Evolutionary conservation across 2,797 vertebrate species (phyloP), one percentile per base, ranked within the genome.

Genomic region (Mus caroli): DNA sequence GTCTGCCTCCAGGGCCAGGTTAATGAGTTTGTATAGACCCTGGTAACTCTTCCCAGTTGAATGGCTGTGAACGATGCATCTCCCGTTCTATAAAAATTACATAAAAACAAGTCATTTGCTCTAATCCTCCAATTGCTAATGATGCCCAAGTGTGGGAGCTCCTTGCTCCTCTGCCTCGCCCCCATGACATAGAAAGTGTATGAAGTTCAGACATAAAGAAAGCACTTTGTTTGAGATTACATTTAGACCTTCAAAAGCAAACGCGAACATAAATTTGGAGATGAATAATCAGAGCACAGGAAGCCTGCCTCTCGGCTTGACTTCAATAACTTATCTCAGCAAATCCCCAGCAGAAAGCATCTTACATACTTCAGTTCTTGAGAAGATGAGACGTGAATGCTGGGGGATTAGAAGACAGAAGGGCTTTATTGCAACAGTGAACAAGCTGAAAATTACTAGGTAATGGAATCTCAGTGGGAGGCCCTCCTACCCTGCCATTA

Each of bases 371-470:
- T 98, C 96, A 97, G 98, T 98, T 98, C 98, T 97, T 95, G 88
- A 98, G 98, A 98, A 98, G 99, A 98, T 97, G 98, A 98, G 98
- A 98, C 90, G 6, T 34, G 97, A 98, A 98, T 98, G 98, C 98
- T 95, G 95, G 96, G 96, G 98, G 98, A 99, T 99, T 98, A 98
- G 96, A 98, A 99, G 98, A 98, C 98, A 98, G 98, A 98, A 98
- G 97, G 97, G 97, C 98, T 98, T 98, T 97, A 98, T 96, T 98
- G 98, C 98, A 98, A 97, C 98, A 98, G 98, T 98, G 98, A 99
- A 98, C 98, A 98, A 98, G 98, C 98, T 98, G 98, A 98, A 99
- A 99, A 99, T 99, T 98, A 99, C 98, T 98, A 98, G 98, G 98
- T 99, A 99, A 99, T 99, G 98, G 98, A 97, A 98, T 98, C 98